Conservation (phyloP, 2,113 vertebrate genomes). For the Orcinus orca region DNA sequence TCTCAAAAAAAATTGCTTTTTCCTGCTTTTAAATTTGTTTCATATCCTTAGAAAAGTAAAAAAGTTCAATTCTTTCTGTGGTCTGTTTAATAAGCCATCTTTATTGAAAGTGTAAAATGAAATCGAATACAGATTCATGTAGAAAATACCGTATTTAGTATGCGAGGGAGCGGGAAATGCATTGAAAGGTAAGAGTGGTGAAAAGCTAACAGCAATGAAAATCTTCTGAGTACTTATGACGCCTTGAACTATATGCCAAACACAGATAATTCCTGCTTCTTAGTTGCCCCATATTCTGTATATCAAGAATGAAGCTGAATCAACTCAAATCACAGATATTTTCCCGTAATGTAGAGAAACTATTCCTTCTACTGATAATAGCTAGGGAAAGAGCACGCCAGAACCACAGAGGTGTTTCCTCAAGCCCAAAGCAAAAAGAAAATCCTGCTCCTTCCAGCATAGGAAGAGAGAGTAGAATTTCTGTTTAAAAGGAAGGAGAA, state of each 20-base stretch:
- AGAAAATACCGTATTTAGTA: not conserved
- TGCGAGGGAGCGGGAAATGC: not conserved
- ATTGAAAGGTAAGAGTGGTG: not conserved
- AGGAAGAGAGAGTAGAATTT: not conserved
- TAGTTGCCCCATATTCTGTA: not conserved
- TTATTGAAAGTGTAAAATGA: slow-evolving; percentile 13
- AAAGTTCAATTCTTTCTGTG: not conserved
- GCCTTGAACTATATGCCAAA: not conserved
- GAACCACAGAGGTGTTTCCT: not conserved
- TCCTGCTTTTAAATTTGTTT: slow-evolving; percentile 18
- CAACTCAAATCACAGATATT: not conserved
- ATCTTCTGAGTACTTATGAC: not conserved
- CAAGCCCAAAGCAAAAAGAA: not conserved
- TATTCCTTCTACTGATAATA: not conserved
- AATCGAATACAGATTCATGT: not conserved
- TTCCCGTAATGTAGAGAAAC: not conserved
- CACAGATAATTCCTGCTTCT: not conserved
- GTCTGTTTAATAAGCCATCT: slow-evolving; percentile 4
- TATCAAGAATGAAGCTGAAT: not conserved
- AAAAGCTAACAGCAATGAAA: not conserved
- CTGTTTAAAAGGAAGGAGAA: not conserved
- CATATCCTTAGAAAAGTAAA: not conserved
- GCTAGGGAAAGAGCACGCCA: not conserved
- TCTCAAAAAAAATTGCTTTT: slow-evolving; percentile 9
- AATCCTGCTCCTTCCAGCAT: not conserved